These are phyloP conservation scores for Leucoptera coffeella DNA, from an alignment of 2,888 invertebrate genomes.

Conservation along the genomic window DNA sequence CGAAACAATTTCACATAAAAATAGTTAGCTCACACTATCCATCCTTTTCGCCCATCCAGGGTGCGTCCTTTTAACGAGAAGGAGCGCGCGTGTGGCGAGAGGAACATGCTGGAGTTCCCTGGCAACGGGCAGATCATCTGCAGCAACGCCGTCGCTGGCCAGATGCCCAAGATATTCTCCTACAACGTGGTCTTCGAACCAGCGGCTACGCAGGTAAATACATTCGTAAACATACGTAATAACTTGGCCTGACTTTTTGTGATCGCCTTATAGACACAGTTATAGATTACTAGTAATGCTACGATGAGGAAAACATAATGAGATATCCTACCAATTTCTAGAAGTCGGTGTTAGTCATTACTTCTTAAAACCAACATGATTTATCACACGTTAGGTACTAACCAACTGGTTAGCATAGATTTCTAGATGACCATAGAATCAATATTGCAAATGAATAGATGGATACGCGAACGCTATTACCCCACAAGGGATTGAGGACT, in stretches of 20 bases:
- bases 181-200: conserved; percentile 94
- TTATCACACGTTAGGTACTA: too few species aligned
- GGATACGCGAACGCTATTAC: too few species aligned
- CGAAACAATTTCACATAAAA: too few species aligned
- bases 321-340: background rate
- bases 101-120: conserved; percentile 72
- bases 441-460: too few species aligned
- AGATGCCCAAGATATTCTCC: conserved; percentile 81
- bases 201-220: conserved; percentile 65
- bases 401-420: too few species aligned
- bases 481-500: too few species aligned
- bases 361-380: too few species aligned
- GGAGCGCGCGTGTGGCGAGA: conserved; percentile 65
- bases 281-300: too few species aligned
- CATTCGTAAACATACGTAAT: background rate
- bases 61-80: conserved; percentile 76
- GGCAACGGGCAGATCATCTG: conserved; percentile 83
- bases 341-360: background rate
- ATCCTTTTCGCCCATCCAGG: too few species aligned
- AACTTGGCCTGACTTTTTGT: background rate
- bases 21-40: too few species aligned
- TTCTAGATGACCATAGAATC: background rate
- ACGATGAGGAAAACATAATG: background rate
- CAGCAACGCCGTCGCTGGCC: conserved; percentile 45
- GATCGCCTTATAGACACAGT: too few species aligned